These are phyloP conservation scores for Gallinago nigripennis DNA, from an alignment of 2,797 vertebrate genomes.

Conservation along the genomic window DNA sequence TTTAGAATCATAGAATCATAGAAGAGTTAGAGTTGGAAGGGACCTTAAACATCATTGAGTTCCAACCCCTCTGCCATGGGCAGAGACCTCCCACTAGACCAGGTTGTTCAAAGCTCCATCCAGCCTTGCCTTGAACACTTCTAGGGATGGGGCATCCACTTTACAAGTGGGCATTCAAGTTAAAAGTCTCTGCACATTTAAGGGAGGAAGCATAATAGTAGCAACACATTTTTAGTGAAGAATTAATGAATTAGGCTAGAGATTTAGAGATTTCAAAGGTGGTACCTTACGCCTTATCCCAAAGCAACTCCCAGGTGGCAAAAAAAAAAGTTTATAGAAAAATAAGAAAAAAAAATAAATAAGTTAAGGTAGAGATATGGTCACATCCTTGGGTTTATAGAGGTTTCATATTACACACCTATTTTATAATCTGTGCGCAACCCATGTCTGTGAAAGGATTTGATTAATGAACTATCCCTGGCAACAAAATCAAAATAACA, in stretches of 20 bases:
- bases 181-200: neutral
- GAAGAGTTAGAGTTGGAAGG: no score
- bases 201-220: neutral
- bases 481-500: neutral
- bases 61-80: no score
- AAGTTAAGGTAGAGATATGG: no score
- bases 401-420: neutral
- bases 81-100: no score
- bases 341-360: neutral
- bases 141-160: no score
- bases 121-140: no score
- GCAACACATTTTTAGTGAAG: neutral
- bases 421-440: neutral
- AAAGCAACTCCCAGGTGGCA: neutral
- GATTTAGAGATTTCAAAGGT: neutral
- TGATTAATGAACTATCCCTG: neutral
- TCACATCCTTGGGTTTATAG: neutral
- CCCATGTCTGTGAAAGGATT: neutral
- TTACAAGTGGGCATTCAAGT: neutral
- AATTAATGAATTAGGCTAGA: neutral
- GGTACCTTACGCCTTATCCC: neutral
- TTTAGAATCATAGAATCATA: no score
- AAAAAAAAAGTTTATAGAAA: neutral
- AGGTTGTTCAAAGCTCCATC: no score
- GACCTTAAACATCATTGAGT: no score